Evolutionary conservation across 2,888 invertebrate genomes (phyloP), one percentile per base, ranked within the genome.

Genomic region (Platerodrilus igneus): DNA sequence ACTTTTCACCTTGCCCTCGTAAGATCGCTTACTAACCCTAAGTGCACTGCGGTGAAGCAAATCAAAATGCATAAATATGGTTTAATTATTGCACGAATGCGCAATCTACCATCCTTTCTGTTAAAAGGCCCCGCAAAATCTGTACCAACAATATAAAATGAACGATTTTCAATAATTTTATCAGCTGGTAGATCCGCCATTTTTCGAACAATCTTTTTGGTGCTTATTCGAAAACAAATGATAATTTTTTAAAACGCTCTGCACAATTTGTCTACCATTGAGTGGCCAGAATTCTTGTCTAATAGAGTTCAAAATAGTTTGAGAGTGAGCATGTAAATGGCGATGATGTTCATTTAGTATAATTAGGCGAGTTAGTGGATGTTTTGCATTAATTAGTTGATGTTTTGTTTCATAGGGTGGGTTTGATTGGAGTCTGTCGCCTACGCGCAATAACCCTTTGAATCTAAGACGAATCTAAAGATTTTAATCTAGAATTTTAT

Each of bases 111-210:
- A 10, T 36, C 28, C 15, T 36, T 36, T 11, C 28, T 19, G 2
- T 16, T n/a, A n/a, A 37, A 31, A 2, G 33, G 39, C n/a, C 38
- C 38, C n/a, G 16, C 32, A 13, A 18, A 38, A 16, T 38, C 26
- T 7, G 18, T 15, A 5, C 38, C 39, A 13, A n/a, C 7, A 6
- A 5, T 2, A 3, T 16, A 11, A 27, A 39, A 39, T 10, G 15
- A 7, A 4, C 39, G 16, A 13, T 8, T 14, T 5, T 4, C 13
- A 3, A 8, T 34, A n/a, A 39, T 18, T 13, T 34, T 4, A 9
- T 11, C 13, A 5, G 9, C 18, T 4, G 39, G 39, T 6, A 41
- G 21, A 9, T 36, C 14, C 7, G 18, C 41, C 36, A 37, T 37
- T 37, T 19, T 9, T 20, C 19, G 22, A 2, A 7, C 4, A 17